Evolutionary conservation across 2,888 invertebrate species (phyloP).

Genomic region (Ethmia dodecea): DNA sequence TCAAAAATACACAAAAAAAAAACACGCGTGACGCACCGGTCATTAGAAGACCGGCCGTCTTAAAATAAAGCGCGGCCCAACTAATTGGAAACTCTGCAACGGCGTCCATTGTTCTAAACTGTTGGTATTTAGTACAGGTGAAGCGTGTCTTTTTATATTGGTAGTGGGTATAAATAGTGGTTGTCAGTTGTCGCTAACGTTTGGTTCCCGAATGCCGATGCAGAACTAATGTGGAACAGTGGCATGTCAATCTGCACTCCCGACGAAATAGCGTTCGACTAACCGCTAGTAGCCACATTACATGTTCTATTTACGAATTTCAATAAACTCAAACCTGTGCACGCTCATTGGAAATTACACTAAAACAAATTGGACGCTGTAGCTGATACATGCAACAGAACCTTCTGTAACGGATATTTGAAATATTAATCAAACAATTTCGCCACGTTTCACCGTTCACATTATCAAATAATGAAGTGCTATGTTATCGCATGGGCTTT

Average conservation of each 20-base stretch:
- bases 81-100: slow-evolving; percentile 4
- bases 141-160: slow-evolving; percentile 34
- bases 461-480: no score
- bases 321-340: no score
- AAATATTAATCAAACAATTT: no score
- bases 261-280: slow-evolving; percentile 16
- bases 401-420: no score
- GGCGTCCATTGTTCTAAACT: slow-evolving; percentile 18
- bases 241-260: slow-evolving; percentile 53
- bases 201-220: slow-evolving; percentile 65
- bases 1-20: slow-evolving; percentile 42
- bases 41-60: slow-evolving; percentile 39
- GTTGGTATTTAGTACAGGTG: slow-evolving; percentile 37
- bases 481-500: no score
- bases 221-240: slow-evolving; percentile 56
- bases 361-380: no score
- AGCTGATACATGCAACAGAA: no score
- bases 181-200: slow-evolving; percentile 58
- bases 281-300: no score
- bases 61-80: slow-evolving; percentile 27
- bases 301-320: no score
- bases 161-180: slow-evolving; percentile 56
- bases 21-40: slow-evolving; percentile 48
- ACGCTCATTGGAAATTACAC: no score
- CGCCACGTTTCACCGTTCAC: no score